phyloP scores from a whole-genome alignment of 2,888 invertebrate genomes.

The Cyrtodaria siliqua region DNA sequence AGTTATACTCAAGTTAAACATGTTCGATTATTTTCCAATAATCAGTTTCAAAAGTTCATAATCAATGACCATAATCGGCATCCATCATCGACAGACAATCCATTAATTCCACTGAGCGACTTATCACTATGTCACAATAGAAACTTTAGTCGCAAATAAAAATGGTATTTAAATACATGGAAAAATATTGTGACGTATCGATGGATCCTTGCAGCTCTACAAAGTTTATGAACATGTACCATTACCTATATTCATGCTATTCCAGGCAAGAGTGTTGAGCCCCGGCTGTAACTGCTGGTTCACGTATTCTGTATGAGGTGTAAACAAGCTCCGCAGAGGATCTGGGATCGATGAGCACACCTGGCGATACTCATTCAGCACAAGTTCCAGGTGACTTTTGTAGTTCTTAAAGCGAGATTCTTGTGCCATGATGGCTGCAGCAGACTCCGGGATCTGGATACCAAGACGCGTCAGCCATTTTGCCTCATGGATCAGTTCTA shows the following conservation, averaged over 20 bases:
- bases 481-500: constrained; percentile 85
- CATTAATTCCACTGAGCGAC: too few species aligned
- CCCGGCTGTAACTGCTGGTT: constrained; percentile 84
- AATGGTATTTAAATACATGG: too few species aligned
- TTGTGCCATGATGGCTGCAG: constrained; percentile 81
- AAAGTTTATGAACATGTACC: too few species aligned
- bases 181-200: too few species aligned
- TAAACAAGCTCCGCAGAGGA: constrained; percentile 80
- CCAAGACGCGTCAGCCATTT: constrained; percentile 85
- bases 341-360: constrained; percentile 81
- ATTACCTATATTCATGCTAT: constrained; percentile 86
- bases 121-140: too few species aligned
- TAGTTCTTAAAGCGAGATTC: constrained; percentile 84
- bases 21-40: too few species aligned
- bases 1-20: too few species aligned
- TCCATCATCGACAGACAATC: too few species aligned
- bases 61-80: too few species aligned
- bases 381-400: constrained; percentile 84
- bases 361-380: constrained; percentile 78
- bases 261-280: constrained; percentile 85
- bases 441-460: constrained; percentile 84
- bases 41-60: too few species aligned
- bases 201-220: too few species aligned
- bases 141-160: too few species aligned
- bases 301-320: constrained; percentile 79